Conservation (phyloP, 2,113 vertebrate species). For the Centropus unirufus region DNA sequence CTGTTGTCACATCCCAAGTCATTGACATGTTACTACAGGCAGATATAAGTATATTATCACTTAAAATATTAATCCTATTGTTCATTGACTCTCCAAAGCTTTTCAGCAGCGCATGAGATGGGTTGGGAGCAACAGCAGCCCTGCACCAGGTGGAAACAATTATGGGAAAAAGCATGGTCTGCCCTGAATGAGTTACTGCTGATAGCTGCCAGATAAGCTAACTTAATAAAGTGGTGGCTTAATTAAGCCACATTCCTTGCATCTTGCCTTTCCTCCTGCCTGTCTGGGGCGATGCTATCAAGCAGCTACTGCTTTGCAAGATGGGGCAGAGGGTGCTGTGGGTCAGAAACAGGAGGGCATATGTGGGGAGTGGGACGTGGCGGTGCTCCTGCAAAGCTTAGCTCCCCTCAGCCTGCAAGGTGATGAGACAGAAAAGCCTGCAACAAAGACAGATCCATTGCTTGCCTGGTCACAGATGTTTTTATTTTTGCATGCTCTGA, state of each 20-base stretch:
- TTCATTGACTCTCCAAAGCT: background rate
- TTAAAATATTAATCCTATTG: background rate
- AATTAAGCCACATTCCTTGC: slow-evolving; percentile 63
- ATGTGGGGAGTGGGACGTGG: rapidly evolving
- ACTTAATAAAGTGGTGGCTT: slow-evolving; percentile 63
- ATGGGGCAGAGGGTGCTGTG: background rate
- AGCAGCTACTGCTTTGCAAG: background rate
- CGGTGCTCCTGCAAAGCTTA: background rate
- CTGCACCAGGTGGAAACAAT: slow-evolving; percentile 63
- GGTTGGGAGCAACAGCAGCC: background rate
- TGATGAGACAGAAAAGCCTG: background rate
- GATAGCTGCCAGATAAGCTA: slow-evolving; percentile 70
- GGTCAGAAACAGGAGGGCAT: too few species aligned
- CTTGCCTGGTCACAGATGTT: background rate
- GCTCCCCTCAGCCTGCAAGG: background rate
- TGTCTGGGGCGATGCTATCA: slow-evolving; percentile 1
- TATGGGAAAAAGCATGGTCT: background rate
- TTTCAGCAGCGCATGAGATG: background rate
- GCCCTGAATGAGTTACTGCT: slow-evolving; percentile 44
- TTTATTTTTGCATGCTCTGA: background rate
- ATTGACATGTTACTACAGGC: background rate
- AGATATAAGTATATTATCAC: background rate
- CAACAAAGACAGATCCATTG: background rate
- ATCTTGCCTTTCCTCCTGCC: slow-evolving; percentile 21
- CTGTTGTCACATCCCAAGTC: background rate